Conservation (phyloP, 2,888 invertebrate genomes). For the Oasisia sp. region DNA sequence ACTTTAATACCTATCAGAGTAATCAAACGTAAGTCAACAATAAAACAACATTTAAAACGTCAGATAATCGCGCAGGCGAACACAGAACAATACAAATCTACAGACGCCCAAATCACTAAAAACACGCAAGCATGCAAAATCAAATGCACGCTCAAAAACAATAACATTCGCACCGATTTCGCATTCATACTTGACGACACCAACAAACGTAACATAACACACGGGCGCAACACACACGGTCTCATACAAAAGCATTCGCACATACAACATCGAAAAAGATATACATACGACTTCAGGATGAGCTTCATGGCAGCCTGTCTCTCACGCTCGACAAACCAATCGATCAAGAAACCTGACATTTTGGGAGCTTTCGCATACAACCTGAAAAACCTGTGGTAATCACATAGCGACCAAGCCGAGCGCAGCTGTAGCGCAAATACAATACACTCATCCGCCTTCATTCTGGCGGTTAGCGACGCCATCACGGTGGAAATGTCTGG, state of each 20-base stretch:
- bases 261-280: slow-evolving; percentile 18
- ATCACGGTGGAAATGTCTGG: slow-evolving; percentile 92
- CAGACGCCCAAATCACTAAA: background rate
- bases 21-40: slow-evolving; percentile 7
- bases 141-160: background rate
- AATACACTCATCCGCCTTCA: slow-evolving; percentile 84
- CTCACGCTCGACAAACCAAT: slow-evolving; percentile 97
- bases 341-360: slow-evolving; percentile 96
- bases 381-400: slow-evolving; percentile 92
- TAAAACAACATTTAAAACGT: slow-evolving; percentile 18
- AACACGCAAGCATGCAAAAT: background rate
- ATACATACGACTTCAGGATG: slow-evolving; percentile 96
- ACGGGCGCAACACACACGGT: background rate
- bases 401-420: slow-evolving; percentile 92
- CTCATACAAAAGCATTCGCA: background rate
- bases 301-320: slow-evolving; percentile 89
- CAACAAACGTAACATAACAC: background rate
- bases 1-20: background rate
- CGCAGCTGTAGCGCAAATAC: slow-evolving; percentile 87
- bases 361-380: slow-evolving; percentile 88
- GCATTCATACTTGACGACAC: background rate
- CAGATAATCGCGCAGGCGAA: background rate
- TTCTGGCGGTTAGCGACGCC: slow-evolving; percentile 80
- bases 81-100: background rate
- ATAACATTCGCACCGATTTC: background rate